Evolutionary conservation across 2,797 vertebrate genomes (phyloP), one percentile per base, ranked within the genome.

Genomic region (Stomatorhinus walkeri): DNA sequence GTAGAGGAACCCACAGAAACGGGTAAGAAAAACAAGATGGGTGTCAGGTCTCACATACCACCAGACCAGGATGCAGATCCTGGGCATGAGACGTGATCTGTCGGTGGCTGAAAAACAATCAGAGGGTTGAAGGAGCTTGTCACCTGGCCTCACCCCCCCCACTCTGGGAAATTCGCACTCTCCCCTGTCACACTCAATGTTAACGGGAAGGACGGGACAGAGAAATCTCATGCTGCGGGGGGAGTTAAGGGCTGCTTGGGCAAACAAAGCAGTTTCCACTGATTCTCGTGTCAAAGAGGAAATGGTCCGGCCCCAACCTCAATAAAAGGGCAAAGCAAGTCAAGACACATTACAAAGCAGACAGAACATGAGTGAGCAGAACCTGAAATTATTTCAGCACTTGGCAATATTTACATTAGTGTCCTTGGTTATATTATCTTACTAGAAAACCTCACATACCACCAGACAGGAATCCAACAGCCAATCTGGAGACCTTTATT

Each of bases 221-320:
- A 88, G 87, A 61, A 86, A 40, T 19, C 89, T 89, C 87, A 8
- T 48, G 28, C 28, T 46, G 81, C 32, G 12, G 10, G 56, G 90
- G 90, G 90, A 91, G 90, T 92, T 85, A 91, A 94, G 93, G 83
- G 83, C 87, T 92, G 93, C 93, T 89, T 89, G 0, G 89, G 93
- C 91, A 91, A 94, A 91, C 88, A 89, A 93, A 93, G 91, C 89
- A 56, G 54, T 90, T 90, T 92, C 90, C 92, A 93, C 94, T 94
- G 93, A 94, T 91, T 93, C 87, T 90, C 88, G 90, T 93, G 92
- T 93, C 91, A 94, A 92, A 94, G 91, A 94, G 94, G 94, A 95
- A 95, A 94, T 90, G 90, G 93, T 91, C 95, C 94, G 95, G 95
- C 93, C 91, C 4, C 28, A 28, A 89, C 92, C 95, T 93, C 93